Evolutionary conservation across 1,140 invertebrate species (phyloP).

Genomic region (Acyrthosiphon pisum): DNA sequence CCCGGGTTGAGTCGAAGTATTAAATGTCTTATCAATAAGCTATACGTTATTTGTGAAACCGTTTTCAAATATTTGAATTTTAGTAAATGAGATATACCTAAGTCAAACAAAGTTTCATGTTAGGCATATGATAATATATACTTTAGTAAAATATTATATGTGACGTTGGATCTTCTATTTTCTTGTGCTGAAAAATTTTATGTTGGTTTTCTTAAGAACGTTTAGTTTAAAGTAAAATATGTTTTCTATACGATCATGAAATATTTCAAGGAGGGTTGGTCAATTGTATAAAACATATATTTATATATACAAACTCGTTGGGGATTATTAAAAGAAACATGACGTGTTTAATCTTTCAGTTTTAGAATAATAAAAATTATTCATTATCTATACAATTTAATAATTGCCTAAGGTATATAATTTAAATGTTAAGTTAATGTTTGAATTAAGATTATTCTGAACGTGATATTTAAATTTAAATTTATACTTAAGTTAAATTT

Average conservation of each 20-base stretch:
- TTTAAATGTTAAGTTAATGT: neutral
- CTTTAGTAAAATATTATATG: too few relatives aligned
- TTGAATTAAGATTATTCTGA: neutral
- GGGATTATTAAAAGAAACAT: neutral
- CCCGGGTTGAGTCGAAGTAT: neutral
- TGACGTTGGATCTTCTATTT: too few relatives aligned
- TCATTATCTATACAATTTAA: neutral
- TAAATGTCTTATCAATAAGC: neutral
- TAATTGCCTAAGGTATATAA: neutral
- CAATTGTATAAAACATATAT: neutral
- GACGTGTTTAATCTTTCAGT: neutral
- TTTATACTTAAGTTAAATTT: neutral
- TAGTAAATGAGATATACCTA: neutral
- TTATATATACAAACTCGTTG: neutral
- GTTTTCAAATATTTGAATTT: conserved; percentile 2
- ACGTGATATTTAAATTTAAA: neutral
- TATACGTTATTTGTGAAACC: neutral
- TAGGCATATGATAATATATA: too few relatives aligned
- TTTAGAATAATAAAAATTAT: neutral
- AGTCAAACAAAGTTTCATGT: too few relatives aligned
- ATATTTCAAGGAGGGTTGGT: neutral
- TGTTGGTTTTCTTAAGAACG: neutral
- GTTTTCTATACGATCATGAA: neutral
- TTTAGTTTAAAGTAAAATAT: neutral
- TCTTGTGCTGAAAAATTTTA: neutral